Base-by-base conservation (phyloP, 2,797 vertebrate genomes). In the Lateolabrax maculatus region DNA sequence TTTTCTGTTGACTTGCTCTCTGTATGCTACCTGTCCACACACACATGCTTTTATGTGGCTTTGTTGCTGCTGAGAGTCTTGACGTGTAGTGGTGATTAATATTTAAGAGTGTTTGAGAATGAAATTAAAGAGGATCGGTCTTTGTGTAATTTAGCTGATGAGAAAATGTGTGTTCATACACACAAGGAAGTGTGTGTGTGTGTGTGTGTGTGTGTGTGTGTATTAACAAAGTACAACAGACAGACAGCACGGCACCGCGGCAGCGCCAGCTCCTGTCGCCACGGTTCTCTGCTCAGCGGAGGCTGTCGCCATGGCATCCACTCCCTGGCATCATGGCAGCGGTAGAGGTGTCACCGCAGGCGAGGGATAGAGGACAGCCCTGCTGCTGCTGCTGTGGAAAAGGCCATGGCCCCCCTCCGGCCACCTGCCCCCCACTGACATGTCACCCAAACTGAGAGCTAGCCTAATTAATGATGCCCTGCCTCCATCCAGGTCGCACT, bases 101-200 rank as follows among this genome's bases (percentile, higher is more conserved):
- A 94, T 94, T 94, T 93, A 90, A 91, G 79, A 87, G 86, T 74
- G 29, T 94, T 91, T 94, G 89, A 89, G 77, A 85, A 87, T 92
- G 84, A 87, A 89, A 89, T 92, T 79, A 88, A 92, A 91, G 71
- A 81, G 77, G 68, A n/a, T 84, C 44, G 80, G 58, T 73, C 43
- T 80, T 60, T 84, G 57, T 70, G 80, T 84, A 80, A 86, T 87
- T 71, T 80, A 81, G 62, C 66, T 75, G 60, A 74, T 75, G 58
- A 64, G 65, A 69, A 75, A 57, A 16, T 69, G 68, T 77, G 71
- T 71, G 78, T 69, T 52, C 0, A 18, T 48, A 57, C 53, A 62
- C 37, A 48, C 48, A 41, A 9, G 29, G 21, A 49, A 5, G 73
- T 48, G 72, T 46, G 71, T 37, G 58, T 36, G 74, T 66, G 41